Base-by-base conservation (phyloP, 2,797 vertebrate species). In the Lates japonicus region DNA sequence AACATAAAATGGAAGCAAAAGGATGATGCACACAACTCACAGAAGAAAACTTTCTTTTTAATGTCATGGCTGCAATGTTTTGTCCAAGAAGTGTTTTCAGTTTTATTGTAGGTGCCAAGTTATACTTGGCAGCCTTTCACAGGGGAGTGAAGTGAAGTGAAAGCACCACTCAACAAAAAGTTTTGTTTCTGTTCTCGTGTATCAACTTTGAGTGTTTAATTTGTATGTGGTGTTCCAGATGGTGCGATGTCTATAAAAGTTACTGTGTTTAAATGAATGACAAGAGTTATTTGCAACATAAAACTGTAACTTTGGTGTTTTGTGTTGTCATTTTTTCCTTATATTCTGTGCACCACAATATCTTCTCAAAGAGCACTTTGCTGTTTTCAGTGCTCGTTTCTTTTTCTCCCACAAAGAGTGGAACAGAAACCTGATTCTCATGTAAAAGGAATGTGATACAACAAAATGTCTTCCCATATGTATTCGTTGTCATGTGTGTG, bases 401-500 rank as follows among this genome's bases (percentile, higher is more conserved):
- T 49, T 49, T 49, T 20, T 49, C 48, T 49, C 3, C 5, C 35
- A 35, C 7, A 9, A 49, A 19, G 17, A 48, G 46, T 48, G 46
- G 46, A 55, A 55, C 25, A 55, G 25, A 31, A 52, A 12, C 9
- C 4, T 25, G 51, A 13, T 16, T 22, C 19, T 46, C n/a, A 10
- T 58, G 12, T 16, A 55, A 41, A 12, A 37, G 29, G 7, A 49
- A 49, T 7, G 19, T 44, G 42, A n/a, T 51, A 11, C 37, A 58
- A 39, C 29, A 49, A 17, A 25, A 67, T 9, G 12, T 62, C 48
- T 54, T 62, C 16, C 58, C 1, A 0, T 0, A 3, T 37, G 2
- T 4, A 6, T 75, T 10, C 55, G 22, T 79, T 37, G 37, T 41
- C 35, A 9, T 33, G 67, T 80, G n/a, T 62, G 39, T 77, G 58